phyloP scores from a whole-genome alignment of 2,888 invertebrate species.

The Macrosoma leucophasiata region DNA sequence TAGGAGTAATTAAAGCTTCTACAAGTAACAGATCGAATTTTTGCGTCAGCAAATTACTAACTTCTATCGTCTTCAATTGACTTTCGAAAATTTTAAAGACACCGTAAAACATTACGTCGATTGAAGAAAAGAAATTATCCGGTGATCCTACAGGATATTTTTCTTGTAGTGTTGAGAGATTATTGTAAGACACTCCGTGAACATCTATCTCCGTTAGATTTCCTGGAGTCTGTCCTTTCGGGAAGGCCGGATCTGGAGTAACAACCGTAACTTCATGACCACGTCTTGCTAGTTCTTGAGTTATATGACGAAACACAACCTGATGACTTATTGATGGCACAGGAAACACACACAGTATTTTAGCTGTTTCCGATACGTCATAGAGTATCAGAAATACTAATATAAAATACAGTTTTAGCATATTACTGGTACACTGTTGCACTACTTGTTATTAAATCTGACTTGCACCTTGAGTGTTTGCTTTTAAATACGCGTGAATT shows the following conservation, averaged over 20 bases:
- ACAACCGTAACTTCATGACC: constrained; percentile 46
- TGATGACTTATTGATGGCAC: constrained; percentile 47
- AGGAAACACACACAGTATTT: constrained; percentile 42
- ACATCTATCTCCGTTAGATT: constrained; percentile 42
- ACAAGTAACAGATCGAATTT: constrained; percentile 36
- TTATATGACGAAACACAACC: constrained; percentile 34
- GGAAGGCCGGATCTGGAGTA: constrained; percentile 35
- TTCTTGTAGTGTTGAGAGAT: constrained; percentile 15
- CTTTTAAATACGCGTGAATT: no score
- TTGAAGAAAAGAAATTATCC: no score
- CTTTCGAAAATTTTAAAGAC: constrained; percentile 25
- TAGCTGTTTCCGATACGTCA: no score
- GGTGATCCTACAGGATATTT: neutral
- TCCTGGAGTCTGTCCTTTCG: constrained; percentile 18
- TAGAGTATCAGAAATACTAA: no score
- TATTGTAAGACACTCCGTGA: constrained; percentile 27
- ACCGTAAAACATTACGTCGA: no score
- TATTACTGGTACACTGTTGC: no score
- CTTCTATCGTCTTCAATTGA: constrained; percentile 25
- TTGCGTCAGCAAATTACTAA: constrained; percentile 29
- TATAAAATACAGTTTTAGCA: no score
- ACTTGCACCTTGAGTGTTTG: no score
- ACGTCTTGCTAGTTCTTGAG: constrained; percentile 35
- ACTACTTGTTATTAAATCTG: no score
- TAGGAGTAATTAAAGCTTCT: constrained; percentile 30